These are phyloP conservation scores for Horisme vitalbata DNA, from an alignment of 2,888 invertebrate genomes.

Conservation along the genomic window DNA sequence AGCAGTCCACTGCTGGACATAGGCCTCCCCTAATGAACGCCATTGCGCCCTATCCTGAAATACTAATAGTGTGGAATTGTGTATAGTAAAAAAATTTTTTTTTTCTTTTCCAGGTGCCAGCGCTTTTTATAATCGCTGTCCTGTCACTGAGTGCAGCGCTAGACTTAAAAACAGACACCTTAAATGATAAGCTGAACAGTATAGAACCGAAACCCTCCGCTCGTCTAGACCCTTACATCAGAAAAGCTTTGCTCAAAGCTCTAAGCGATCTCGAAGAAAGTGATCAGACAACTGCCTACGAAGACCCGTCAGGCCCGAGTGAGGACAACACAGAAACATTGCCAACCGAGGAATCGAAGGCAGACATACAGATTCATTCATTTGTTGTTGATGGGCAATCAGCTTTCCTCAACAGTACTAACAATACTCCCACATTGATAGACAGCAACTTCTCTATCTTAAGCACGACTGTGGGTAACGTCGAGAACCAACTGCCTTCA, in stretches of 20 bases:
- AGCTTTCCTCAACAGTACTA: conserved; percentile 59
- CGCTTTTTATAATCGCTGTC: conserved; percentile 53
- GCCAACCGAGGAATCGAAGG: conserved; percentile 46
- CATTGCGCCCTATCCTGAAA: no score
- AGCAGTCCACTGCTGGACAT: no score
- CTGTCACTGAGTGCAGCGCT: conserved; percentile 53
- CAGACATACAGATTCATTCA: conserved; percentile 82
- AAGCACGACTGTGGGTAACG: conserved; percentile 72
- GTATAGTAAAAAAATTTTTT: conserved; percentile 2
- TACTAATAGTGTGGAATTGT: no score
- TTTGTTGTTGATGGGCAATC: conserved; percentile 77
- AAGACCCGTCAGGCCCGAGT: conserved; percentile 59
- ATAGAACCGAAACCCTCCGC: conserved; percentile 79
- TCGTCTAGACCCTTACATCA: conserved; percentile 87
- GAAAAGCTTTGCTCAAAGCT: conserved; percentile 89
- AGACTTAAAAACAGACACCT: conserved; percentile 52
- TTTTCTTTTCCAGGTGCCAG: conserved; percentile 55
- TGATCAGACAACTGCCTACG: conserved; percentile 71
- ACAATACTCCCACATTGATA: conserved; percentile 55
- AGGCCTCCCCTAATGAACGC: no score
- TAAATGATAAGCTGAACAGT: conserved; percentile 67
- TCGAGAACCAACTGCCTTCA: conserved; percentile 70
- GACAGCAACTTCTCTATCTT: conserved; percentile 71
- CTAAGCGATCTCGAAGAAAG: conserved; percentile 89
- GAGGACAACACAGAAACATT: conserved; percentile 61